phyloP scores from a whole-genome alignment of 1,140 invertebrate genomes.

The Formica selysi region DNA sequence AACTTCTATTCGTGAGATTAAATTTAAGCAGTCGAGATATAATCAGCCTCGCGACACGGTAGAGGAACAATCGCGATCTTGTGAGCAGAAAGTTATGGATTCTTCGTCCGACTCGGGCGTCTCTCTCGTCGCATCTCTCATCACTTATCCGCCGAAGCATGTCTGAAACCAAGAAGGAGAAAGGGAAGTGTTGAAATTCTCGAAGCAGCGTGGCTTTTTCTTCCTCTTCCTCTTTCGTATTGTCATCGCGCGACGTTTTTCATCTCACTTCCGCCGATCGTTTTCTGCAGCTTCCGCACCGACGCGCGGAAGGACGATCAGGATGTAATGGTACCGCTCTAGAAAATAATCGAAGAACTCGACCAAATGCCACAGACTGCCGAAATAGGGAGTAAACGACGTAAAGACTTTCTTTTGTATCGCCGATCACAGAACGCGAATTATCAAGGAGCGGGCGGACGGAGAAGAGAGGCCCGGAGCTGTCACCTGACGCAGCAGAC shows the following conservation, averaged over 20 bases:
- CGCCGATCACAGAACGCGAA: neutral
- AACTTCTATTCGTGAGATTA: constrained; percentile 45
- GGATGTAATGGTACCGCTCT: constrained; percentile 14
- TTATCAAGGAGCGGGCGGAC: neutral
- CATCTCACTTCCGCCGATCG: no score
- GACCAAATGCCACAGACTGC: constrained; percentile 60
- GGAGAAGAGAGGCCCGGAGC: neutral
- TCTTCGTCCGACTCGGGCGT: neutral
- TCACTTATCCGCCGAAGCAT: constrained; percentile 2
- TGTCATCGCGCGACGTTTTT: neutral
- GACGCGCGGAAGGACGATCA: neutral
- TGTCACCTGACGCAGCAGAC: constrained; percentile 12
- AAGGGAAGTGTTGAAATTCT: neutral
- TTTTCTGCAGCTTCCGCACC: neutral
- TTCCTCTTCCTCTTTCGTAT: neutral
- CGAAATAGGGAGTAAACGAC: constrained; percentile 19
- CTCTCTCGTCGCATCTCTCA: neutral
- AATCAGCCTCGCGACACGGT: constrained; percentile 12
- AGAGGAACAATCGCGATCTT: neutral
- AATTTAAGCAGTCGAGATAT: constrained; percentile 36
- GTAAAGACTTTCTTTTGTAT: constrained; percentile 11
- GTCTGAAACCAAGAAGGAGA: constrained; percentile 39
- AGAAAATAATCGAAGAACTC: constrained; percentile 53
- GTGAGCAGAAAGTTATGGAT: constrained; percentile 9
- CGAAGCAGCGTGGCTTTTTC: neutral